phyloP scores from a whole-genome alignment of 2,797 vertebrate genomes.

The Tapirus indicus region DNA sequence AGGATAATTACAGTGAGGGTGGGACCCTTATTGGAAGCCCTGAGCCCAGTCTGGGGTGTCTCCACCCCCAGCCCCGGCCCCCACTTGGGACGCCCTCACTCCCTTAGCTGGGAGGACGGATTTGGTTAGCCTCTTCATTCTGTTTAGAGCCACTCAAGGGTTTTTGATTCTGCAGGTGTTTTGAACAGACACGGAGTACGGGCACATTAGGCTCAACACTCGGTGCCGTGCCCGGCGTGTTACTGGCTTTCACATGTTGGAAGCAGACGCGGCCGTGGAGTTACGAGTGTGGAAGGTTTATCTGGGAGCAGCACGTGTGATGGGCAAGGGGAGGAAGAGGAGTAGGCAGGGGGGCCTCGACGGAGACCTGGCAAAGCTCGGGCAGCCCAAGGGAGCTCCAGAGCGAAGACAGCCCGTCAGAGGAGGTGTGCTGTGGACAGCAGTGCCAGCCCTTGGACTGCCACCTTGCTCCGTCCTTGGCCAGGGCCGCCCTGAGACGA shows the following conservation, averaged over 20 bases:
- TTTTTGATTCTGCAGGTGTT: background rate
- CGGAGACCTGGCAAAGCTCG: background rate
- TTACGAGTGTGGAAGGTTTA: background rate
- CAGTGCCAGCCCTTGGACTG: no score
- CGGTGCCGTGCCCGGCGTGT: fast-evolving
- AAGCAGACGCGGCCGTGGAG: background rate
- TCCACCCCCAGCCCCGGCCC: background rate
- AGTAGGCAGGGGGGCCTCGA: no score
- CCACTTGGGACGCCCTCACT: background rate
- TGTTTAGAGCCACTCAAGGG: no score
- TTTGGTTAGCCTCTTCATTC: background rate
- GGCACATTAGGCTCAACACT: fast-evolving
- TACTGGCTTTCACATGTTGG: background rate
- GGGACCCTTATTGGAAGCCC: no score
- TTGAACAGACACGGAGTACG: fast-evolving
- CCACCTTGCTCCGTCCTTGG: background rate
- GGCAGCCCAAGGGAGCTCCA: background rate
- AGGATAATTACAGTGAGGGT: background rate
- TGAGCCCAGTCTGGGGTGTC: background rate
- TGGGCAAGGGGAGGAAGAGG: background rate
- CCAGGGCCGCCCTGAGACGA: background rate
- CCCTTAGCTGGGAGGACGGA: background rate
- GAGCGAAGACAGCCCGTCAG: background rate
- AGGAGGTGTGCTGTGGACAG: background rate
- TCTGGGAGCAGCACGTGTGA: background rate